Evolutionary conservation across 2,888 invertebrate genomes (phyloP).

Genomic region (Dicyrtoma fusca): DNA sequence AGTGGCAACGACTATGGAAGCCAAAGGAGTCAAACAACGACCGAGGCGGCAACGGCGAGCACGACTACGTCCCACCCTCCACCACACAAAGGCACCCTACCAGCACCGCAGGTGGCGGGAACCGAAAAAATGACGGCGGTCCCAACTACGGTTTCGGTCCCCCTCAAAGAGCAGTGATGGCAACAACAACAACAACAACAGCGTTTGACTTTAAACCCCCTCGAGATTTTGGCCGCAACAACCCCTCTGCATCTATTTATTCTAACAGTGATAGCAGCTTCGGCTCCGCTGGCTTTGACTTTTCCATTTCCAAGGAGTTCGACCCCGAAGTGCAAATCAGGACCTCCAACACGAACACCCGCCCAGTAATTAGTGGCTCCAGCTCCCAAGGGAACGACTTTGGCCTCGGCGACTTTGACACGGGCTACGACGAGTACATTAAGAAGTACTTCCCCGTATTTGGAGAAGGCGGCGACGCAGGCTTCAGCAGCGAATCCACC

Average conservation of each 20-base stretch:
- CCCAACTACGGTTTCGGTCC: conserved; percentile 35
- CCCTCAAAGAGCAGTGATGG: conserved; percentile 3
- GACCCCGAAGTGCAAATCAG: conserved; percentile 52
- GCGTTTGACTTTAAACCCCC: conserved; percentile 43
- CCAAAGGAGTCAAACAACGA: background rate
- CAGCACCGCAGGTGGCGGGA: conserved; percentile 2
- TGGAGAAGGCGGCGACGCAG: background rate
- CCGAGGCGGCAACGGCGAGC: background rate
- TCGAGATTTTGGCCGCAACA: conserved; percentile 45
- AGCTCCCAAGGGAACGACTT: conserved; percentile 29
- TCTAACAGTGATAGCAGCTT: conserved; percentile 32
- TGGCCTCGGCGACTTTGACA: conserved; percentile 41
- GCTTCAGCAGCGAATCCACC: conserved; percentile 19
- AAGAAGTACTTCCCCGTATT: conserved; percentile 60
- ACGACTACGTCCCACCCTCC: conserved; percentile 1
- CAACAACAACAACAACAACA: no score
- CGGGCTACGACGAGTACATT: conserved; percentile 61
- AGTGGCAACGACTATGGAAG: background rate
- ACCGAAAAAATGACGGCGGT: conserved; percentile 18
- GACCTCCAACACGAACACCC: conserved; percentile 41
- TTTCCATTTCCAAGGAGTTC: conserved; percentile 53
- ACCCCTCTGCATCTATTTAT: conserved; percentile 27
- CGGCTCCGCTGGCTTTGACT: conserved; percentile 42
- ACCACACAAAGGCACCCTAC: background rate
- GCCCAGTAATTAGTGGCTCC: conserved; percentile 39